Conservation (phyloP, 2,797 vertebrate species). For the Gambusia yucatana region DNA sequence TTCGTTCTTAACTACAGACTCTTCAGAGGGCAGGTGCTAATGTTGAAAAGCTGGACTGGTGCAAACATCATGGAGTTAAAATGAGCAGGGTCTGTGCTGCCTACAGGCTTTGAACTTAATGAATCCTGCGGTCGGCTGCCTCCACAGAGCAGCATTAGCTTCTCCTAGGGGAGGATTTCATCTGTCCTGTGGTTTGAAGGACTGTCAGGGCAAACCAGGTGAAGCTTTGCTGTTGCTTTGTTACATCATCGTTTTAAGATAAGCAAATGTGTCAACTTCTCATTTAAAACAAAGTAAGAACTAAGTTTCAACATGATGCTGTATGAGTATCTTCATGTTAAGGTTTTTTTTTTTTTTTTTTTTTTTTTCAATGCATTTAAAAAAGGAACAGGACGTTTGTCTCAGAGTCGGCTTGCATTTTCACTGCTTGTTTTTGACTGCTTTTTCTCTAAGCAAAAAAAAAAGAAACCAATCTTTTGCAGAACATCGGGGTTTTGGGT, state of each 20-base stretch:
- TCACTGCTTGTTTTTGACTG: constrained; percentile 25
- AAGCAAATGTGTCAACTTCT: background rate
- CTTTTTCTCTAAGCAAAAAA: constrained; percentile 38
- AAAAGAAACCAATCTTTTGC: constrained; percentile 54
- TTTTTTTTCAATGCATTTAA: constrained; percentile 8
- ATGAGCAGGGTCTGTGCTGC: constrained; percentile 53
- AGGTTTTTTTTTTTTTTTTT: background rate
- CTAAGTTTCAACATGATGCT: background rate
- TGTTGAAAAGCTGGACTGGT: constrained; percentile 54
- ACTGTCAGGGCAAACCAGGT: background rate
- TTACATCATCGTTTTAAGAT: constrained; percentile 15
- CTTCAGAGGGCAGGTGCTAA: constrained; percentile 41
- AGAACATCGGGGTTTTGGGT: constrained; percentile 63
- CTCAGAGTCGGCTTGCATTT: constrained; percentile 35
- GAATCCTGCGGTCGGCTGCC: constrained; percentile 32
- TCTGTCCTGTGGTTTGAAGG: constrained; percentile 38
- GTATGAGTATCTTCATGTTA: background rate
- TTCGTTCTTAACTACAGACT: constrained; percentile 42
- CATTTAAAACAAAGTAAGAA: background rate
- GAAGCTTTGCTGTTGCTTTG: constrained; percentile 20
- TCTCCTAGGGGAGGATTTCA: constrained; percentile 41
- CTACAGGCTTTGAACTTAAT: constrained; percentile 43
- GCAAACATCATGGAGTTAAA: constrained; percentile 56
- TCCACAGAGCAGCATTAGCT: constrained; percentile 19
- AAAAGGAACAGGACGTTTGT: constrained; percentile 42